Evolutionary conservation across 2,113 vertebrate species (phyloP), one percentile per base, ranked within the genome.

Genomic region (Scomber colias): DNA sequence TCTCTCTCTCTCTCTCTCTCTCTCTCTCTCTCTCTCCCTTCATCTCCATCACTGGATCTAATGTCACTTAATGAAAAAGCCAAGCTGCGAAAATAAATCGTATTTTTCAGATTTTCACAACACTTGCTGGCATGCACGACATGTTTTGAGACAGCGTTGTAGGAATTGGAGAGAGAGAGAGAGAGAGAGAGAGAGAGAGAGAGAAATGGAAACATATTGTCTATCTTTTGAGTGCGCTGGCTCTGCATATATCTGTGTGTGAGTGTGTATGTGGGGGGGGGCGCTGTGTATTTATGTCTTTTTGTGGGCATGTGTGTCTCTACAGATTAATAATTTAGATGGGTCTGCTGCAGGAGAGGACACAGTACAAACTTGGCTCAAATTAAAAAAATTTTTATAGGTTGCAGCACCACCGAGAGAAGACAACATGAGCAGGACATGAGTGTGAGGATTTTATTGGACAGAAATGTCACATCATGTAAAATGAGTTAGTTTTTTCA

Each of bases 241-340:
- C 51, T 66, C 9, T 27, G 62, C 51, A 56, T 2, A 10, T 27
- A 13, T 51, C 27, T 62, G 46, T 65, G 53, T 61, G 27, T 62
- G 46, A 30, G 55, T 53, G 31, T 44, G 40, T 24, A 48, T 48
- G 76, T 35, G 51, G 46, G 46, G 21, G 21, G 46, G 46, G 27
- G 4, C 2, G 15, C 14, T 51, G 10, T 54, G 61, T 68, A 14
- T 69, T 15, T 64, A n/a, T 48, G 40, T 53, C 49, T 55, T 30
- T 51, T 10, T 11, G 27, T 49, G 49, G 31, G 66, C 31, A 44
- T 64, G 60, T 59, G 65, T 68, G 60, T 27, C 62, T 72, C 64
- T 77, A 62, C 35, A 84, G 71, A 82, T 90, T 85, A 87, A 87
- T 85, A 73, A 90, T 79, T 86, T 48, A 85, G 71, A 87, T 77